Base-by-base conservation (phyloP, 2,797 vertebrate species). In the Pelobates cultripes region DNA sequence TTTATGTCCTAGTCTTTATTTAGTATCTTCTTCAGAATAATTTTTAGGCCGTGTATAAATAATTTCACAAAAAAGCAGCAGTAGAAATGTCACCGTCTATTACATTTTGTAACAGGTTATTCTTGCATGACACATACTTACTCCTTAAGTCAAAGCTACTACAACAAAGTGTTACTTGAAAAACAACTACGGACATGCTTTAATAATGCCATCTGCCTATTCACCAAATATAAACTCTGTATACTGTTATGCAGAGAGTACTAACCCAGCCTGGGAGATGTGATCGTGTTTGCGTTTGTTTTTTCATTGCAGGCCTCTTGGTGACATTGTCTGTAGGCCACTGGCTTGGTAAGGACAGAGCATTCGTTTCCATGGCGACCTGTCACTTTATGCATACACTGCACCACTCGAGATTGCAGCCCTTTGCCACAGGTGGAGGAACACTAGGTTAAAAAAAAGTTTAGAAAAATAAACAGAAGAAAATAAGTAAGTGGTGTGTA, bases 371-470 rank as follows among this genome's bases (percentile, higher is more conserved):
- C 97, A 0, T 99, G 98, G 70, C 97, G 97, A 72, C 98, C 98
- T 0, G 96, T 98, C 71, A 97, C 93, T 80, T 91, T 95, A 91
- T 99, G 97, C 98, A 99, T 99, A 81, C 98, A 99, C 85, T 99
- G 98, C 53, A 99, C 97, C 88, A 98, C 98, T 0, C 97, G 93
- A 0, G 97, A 99, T 91, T 98, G 98, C 67, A 99, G 93, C 15
- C 97, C 97, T 84, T 94, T 97, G 45, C 97, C 98, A 10, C 98
- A 99, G 4, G 97, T 97, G 0, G 97, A 95, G 0, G 98, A 99
- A 85, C 98, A 99, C 98, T 99, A 91, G 2, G 10, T 61, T 13
- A 63, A 15, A 57, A 15, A 51, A 51, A 51, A 51, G 28, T 28
- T 28, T 28, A 28, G 28, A 28, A 28, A 28, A 28, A 28, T 28